A percentile compares a stretch with the other conserved stretches of the same genome.
phyloP scores from a whole-genome alignment of 2,888 invertebrate genomes.

The Synanthedon myopaeformis region DNA sequence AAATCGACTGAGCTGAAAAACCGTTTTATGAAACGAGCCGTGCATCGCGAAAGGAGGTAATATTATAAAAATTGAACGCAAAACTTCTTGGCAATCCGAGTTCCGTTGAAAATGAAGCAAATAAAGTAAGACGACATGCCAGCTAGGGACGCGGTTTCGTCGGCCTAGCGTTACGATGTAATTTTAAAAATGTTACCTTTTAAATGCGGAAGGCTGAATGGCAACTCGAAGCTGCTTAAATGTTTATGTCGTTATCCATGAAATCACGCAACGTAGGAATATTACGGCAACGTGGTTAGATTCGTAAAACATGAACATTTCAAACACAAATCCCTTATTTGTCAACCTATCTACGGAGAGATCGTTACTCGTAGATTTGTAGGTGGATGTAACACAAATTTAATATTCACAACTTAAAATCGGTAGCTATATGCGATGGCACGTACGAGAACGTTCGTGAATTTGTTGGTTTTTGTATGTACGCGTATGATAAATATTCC shows the following conservation, averaged over 20 bases:
- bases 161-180: constrained; percentile 33
- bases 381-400: neutral
- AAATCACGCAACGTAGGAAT: neutral
- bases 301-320: neutral
- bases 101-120: constrained; percentile 47
- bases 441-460: constrained; percentile 31
- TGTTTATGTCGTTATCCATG: constrained; percentile 1
- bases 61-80: constrained; percentile 44
- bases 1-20: constrained; percentile 22
- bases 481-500: constrained; percentile 45
- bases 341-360: neutral
- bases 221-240: constrained; percentile 1
- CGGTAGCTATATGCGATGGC: constrained; percentile 18
- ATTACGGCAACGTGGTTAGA: neutral
- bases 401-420: neutral
- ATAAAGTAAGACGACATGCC: constrained; percentile 37
- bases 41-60: constrained; percentile 24
- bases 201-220: constrained; percentile 2
- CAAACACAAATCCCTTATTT: neutral
- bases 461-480: constrained; percentile 41
- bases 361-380: neutral
- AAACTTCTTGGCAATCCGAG: constrained; percentile 49
- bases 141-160: constrained; percentile 29
- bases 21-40: constrained; percentile 23
- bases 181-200: constrained; percentile 27